phyloP scores from a whole-genome alignment of 2,797 vertebrate species.

The Phoeniculus purpureus region DNA sequence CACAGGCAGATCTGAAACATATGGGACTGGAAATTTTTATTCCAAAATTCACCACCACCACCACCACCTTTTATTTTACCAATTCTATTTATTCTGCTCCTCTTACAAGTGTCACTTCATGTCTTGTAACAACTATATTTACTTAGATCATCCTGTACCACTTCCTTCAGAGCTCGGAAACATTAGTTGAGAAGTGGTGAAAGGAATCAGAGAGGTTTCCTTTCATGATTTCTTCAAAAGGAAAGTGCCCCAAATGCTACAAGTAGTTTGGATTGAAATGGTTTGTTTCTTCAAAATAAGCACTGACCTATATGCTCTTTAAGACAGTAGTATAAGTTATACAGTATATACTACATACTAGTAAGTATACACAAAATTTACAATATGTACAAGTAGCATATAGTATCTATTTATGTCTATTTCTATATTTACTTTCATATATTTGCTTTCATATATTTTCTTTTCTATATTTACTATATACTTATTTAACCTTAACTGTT shows the following conservation, averaged over 20 bases:
- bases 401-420: background rate
- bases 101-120: background rate
- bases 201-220: background rate
- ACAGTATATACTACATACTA: background rate
- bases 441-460: no score
- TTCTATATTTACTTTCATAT: no score
- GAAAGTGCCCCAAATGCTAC: background rate
- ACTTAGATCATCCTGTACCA: background rate
- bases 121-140: background rate
- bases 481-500: no score
- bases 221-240: background rate
- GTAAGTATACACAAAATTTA: background rate
- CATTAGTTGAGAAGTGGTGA: background rate
- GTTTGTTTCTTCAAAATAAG: background rate
- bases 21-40: background rate
- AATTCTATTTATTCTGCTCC: background rate
- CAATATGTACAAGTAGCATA: background rate
- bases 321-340: background rate
- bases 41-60: background rate
- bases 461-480: no score
- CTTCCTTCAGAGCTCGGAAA: background rate
- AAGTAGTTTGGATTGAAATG: background rate
- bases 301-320: background rate
- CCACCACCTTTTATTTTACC: background rate
- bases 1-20: background rate